A percentile compares a stretch with the other conserved stretches of the same genome.
Conservation (phyloP, 2,113 vertebrate genomes). For the Oceanodroma tethys region DNA sequence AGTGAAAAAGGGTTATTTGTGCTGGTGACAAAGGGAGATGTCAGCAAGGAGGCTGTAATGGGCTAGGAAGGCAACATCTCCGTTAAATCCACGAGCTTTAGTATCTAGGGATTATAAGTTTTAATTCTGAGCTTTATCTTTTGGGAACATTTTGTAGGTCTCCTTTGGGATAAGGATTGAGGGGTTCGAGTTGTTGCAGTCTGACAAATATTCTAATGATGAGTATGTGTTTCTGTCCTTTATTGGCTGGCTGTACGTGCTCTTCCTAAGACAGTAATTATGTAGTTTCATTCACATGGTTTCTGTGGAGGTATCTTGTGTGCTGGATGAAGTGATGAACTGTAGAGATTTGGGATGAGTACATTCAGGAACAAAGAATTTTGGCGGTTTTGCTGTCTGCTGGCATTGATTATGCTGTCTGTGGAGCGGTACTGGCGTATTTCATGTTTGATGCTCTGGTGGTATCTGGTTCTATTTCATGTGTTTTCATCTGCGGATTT, state of each 20-base stretch:
- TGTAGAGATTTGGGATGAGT: not conserved
- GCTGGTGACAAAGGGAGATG: constrained; percentile 5
- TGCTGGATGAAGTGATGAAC: not conserved
- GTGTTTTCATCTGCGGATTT: constrained; percentile 8
- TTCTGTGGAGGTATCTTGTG: not conserved
- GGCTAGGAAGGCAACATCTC: not conserved
- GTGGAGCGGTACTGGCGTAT: fast-evolving
- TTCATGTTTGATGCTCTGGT: constrained; percentile 19
- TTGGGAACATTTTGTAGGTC: not conserved
- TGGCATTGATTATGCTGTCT: constrained; percentile 22
- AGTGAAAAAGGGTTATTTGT: not conserved
- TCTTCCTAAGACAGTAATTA: not conserved
- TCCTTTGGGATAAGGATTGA: not conserved
- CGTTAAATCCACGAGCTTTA: not conserved
- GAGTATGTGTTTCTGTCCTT: not conserved
- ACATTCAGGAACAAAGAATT: constrained; percentile 17
- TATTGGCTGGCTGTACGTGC: not conserved
- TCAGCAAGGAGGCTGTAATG: not conserved
- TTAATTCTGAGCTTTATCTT: not conserved
- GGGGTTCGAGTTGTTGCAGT: not conserved
- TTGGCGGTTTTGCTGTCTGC: not conserved
- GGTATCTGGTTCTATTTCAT: constrained; percentile 6
- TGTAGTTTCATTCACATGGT: not conserved
- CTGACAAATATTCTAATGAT: not conserved
- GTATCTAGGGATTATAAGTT: not conserved